A percentile compares a stretch with the other conserved stretches of the same genome.
These are phyloP conservation scores for Benthochromis sp. DNA, from an alignment of 2,113 vertebrate species.

Conservation along the genomic window DNA sequence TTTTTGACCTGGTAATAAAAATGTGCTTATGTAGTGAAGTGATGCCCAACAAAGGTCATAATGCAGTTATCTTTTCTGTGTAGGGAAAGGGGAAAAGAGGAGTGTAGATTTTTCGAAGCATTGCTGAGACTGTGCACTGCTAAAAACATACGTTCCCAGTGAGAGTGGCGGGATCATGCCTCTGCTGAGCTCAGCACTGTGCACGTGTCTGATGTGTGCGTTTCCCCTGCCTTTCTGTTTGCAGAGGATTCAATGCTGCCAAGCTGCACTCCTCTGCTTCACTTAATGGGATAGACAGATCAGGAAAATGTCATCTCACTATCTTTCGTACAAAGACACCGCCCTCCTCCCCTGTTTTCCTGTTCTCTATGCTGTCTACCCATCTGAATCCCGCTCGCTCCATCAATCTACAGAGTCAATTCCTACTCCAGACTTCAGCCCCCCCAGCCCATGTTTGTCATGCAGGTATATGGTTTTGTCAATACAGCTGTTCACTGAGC, in stretches of 20 bases:
- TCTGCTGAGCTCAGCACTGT: slow-evolving; percentile 58
- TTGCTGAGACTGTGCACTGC: not conserved
- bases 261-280: slow-evolving; percentile 44
- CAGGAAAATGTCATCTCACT: slow-evolving; percentile 43
- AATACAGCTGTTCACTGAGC: slow-evolving; percentile 21
- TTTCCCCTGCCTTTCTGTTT: slow-evolving; percentile 16
- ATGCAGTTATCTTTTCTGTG: not conserved
- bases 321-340: slow-evolving; percentile 7
- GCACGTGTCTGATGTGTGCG: slow-evolving; percentile 4
- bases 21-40: not conserved
- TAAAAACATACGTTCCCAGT: slow-evolving; percentile 10
- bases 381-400: not conserved
- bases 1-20: not conserved
- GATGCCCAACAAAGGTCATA: not conserved
- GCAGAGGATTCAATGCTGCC: slow-evolving; percentile 16
- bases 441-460: not conserved
- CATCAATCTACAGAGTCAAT: slow-evolving; percentile 35
- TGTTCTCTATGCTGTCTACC: not conserved
- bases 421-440: not conserved
- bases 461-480: slow-evolving; percentile 48
- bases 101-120: not conserved
- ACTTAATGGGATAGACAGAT: slow-evolving; percentile 51
- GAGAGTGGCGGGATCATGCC: slow-evolving; percentile 10
- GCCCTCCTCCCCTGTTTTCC: not conserved
- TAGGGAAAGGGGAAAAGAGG: not conserved